Conservation (phyloP, 1,140 invertebrate species). For the Microplitis mediator region DNA sequence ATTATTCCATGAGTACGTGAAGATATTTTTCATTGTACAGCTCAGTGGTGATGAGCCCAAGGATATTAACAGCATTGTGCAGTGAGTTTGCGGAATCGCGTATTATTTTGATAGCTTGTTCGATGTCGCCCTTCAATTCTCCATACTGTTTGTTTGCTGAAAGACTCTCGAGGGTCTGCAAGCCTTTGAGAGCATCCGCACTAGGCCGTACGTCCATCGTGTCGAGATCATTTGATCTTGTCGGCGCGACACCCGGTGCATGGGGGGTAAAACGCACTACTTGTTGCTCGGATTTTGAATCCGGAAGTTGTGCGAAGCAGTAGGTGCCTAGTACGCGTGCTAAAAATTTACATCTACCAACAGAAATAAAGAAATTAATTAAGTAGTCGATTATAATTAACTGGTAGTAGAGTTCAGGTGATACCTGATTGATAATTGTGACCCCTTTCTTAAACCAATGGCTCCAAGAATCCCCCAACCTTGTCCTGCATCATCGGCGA, state of each 20-base stretch:
- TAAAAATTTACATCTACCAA: conserved; percentile 58
- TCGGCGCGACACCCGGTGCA: conserved; percentile 47
- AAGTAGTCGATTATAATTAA: not conserved
- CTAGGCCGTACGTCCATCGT: conserved; percentile 56
- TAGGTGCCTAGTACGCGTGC: conserved; percentile 56
- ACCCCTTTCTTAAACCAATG: conserved; percentile 69
- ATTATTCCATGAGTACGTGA: conserved; percentile 55
- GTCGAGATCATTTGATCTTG: conserved; percentile 42
- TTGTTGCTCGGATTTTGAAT: conserved; percentile 52
- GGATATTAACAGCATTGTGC: conserved; percentile 54
- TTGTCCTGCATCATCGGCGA: conserved; percentile 66
- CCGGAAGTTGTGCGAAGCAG: conserved; percentile 61
- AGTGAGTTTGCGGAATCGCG: conserved; percentile 61
- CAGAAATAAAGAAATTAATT: conserved; percentile 17
- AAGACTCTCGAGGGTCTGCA: conserved; percentile 57
- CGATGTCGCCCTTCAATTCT: conserved; percentile 57
- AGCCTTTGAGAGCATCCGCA: conserved; percentile 57
- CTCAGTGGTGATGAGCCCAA: conserved; percentile 51
- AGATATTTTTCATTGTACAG: conserved; percentile 58
- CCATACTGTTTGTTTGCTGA: conserved; percentile 57
- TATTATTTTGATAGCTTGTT: conserved; percentile 57
- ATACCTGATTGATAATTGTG: conserved; percentile 65
- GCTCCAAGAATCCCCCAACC: conserved; percentile 69
- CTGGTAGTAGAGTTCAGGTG: not conserved
- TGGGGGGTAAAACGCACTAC: conserved; percentile 46